phyloP scores from a whole-genome alignment of 2,113 vertebrate species.

The Sinocyclocheilus anophthalmus region DNA sequence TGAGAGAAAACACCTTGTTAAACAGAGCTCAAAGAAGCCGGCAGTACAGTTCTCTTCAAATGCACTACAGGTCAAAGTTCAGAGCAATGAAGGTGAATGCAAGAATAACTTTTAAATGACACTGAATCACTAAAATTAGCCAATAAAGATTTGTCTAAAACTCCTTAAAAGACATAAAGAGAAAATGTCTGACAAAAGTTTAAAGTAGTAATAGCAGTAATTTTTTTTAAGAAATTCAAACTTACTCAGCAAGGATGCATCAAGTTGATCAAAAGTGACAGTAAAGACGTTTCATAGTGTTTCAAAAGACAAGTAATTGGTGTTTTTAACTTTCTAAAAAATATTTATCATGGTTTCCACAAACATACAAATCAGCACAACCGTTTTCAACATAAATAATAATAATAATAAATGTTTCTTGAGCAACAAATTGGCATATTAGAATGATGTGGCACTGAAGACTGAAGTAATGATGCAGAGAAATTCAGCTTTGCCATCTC shows the following conservation, averaged over 20 bases:
- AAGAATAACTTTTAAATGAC: neutral
- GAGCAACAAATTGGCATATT: no score
- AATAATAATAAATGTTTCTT: no score
- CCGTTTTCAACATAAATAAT: no score
- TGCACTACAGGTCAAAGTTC: neutral
- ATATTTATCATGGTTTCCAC: no score
- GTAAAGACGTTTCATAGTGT: neutral
- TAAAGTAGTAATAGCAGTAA: no score
- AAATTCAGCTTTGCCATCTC: no score
- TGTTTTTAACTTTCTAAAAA: no score
- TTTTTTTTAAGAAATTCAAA: neutral
- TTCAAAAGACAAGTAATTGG: neutral
- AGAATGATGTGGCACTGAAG: no score
- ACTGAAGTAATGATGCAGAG: no score
- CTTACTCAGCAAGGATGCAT: neutral
- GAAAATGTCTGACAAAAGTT: neutral
- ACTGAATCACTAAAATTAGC: neutral
- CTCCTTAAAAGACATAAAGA: neutral
- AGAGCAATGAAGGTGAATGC: neutral
- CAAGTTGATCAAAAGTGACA: neutral
- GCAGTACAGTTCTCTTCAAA: neutral
- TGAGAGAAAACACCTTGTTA: constrained; percentile 28
- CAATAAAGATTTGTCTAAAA: neutral
- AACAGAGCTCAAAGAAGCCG: neutral
- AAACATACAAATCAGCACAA: no score